phyloP scores from a whole-genome alignment of 2,113 vertebrate species.

The Lutjanus erythropterus region DNA sequence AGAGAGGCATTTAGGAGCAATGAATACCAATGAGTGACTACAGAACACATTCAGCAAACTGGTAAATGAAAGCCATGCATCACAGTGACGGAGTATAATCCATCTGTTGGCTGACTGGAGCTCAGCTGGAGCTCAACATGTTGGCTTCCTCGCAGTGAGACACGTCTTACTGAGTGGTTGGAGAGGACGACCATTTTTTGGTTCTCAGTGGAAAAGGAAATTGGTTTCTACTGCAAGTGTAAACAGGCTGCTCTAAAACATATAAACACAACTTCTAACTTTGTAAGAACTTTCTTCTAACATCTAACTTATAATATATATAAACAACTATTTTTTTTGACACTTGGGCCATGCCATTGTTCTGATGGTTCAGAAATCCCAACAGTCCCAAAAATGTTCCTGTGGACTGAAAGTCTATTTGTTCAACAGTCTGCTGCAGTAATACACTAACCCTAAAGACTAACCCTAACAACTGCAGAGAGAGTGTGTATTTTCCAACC shows the following conservation, averaged over 20 bases:
- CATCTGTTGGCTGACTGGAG: conserved; percentile 71
- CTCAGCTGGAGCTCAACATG: conserved; percentile 54
- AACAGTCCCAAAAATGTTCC: too few relatives aligned
- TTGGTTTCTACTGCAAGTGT: conserved; percentile 1
- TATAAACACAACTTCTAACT: background rate
- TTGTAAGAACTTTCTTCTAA: background rate
- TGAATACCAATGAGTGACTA: conserved; percentile 74
- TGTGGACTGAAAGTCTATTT: too few relatives aligned
- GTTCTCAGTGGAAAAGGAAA: conserved; percentile 3
- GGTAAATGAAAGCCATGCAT: conserved; percentile 76
- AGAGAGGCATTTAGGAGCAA: conserved; percentile 73
- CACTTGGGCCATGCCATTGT: too few relatives aligned
- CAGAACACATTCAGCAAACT: conserved; percentile 67
- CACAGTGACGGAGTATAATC: conserved; percentile 68
- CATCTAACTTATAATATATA: too few relatives aligned
- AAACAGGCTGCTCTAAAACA: background rate
- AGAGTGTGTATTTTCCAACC: too few relatives aligned
- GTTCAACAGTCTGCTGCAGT: too few relatives aligned
- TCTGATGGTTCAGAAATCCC: too few relatives aligned
- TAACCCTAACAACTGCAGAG: too few relatives aligned
- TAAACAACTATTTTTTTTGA: too few relatives aligned
- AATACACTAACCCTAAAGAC: too few relatives aligned
- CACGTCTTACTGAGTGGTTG: conserved; percentile 19
- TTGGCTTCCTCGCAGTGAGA: conserved; percentile 38
- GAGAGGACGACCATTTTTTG: conserved; percentile 1